phyloP scores from a whole-genome alignment of 2,113 vertebrate species.

The Neotoma lepida region DNA sequence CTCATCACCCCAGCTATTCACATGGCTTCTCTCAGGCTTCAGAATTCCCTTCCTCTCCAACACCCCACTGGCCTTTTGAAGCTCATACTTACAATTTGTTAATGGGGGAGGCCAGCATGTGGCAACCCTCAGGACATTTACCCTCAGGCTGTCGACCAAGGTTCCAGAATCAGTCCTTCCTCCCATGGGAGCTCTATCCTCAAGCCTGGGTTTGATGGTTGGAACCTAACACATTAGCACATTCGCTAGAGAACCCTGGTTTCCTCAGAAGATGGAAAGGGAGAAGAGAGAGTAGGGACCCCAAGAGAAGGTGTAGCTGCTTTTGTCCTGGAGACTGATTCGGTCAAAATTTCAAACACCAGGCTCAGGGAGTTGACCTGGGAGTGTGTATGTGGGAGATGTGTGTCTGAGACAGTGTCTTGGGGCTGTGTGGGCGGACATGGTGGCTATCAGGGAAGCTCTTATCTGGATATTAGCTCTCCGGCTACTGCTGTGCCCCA shows the following conservation, averaged over 20 bases:
- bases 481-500: background rate
- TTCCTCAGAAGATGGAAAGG: background rate
- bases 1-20: background rate
- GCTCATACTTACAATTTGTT: conserved; percentile 68
- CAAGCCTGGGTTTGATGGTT: background rate
- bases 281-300: background rate
- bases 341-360: background rate
- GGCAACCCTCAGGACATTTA: background rate
- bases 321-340: background rate
- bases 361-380: background rate
- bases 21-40: background rate
- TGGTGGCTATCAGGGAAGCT: background rate
- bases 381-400: background rate
- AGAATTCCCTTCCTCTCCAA: background rate
- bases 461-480: background rate
- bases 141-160: background rate
- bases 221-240: background rate
- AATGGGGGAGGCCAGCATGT: conserved; percentile 36
- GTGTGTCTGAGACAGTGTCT: conserved; percentile 28
- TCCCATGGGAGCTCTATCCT: background rate
- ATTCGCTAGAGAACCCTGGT: background rate
- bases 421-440: background rate
- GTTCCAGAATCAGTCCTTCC: background rate
- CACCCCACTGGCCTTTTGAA: conserved; percentile 71
- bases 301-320: background rate